Conservation (phyloP, 2,797 vertebrate genomes). For the Parauchenoglanis ngamensis region DNA sequence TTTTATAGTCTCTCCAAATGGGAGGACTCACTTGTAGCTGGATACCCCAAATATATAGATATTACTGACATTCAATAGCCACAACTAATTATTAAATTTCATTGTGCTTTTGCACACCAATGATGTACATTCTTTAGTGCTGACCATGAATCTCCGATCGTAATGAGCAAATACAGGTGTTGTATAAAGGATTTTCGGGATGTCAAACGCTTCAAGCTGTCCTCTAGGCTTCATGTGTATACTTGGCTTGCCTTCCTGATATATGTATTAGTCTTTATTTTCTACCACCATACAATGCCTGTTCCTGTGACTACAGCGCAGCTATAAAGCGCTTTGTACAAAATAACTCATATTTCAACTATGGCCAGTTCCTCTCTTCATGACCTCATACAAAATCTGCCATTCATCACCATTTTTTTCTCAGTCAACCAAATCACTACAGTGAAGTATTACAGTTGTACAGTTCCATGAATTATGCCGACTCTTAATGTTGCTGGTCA, state of each 20-base stretch:
- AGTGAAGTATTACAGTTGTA: conserved; percentile 92
- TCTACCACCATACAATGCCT: conserved; percentile 80
- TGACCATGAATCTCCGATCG: conserved; percentile 54
- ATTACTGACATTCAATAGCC: conserved; percentile 32
- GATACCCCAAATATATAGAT: conserved; percentile 1
- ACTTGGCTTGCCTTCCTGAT: conserved; percentile 72
- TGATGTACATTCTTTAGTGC: conserved; percentile 50
- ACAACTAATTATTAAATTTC: conserved; percentile 21
- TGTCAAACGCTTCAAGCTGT: conserved; percentile 63
- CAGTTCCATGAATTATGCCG: conserved; percentile 78
- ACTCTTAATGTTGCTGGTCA: conserved; percentile 80
- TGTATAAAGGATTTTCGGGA: conserved; percentile 58
- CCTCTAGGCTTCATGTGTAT: conserved; percentile 67
- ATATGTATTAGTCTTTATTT: conserved; percentile 72
- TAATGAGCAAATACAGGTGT: conserved; percentile 55
- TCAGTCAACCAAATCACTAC: conserved; percentile 87
- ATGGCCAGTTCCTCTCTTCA: conserved; percentile 78
- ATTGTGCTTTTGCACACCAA: conserved; percentile 22
- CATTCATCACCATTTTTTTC: conserved; percentile 70
- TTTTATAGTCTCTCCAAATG: neutral
- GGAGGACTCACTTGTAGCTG: neutral
- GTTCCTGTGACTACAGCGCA: conserved; percentile 77
- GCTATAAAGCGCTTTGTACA: conserved; percentile 75
- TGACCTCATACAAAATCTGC: conserved; percentile 77
- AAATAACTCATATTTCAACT: conserved; percentile 75